phyloP scores from a whole-genome alignment of 2,797 vertebrate species.

The Mormyrus hasselquistii region DNA sequence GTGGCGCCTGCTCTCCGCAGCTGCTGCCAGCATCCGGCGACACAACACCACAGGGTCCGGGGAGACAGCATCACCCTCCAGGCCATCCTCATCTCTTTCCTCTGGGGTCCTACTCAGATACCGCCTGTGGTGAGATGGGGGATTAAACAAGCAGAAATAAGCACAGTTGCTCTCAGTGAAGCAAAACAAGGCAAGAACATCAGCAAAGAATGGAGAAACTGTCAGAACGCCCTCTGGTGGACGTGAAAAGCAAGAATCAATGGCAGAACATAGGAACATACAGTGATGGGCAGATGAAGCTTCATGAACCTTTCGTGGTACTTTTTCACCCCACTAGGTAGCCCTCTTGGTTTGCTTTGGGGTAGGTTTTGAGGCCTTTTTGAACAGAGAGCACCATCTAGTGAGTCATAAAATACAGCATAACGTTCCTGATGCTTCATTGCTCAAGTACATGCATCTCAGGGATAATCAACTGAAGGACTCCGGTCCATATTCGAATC shows the following conservation, averaged over 20 bases:
- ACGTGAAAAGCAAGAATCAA: background rate
- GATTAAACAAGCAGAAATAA: background rate
- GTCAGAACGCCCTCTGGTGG: background rate
- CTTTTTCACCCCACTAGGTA: background rate
- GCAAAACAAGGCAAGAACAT: background rate
- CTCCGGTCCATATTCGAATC: background rate
- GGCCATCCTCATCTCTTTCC: constrained; percentile 50
- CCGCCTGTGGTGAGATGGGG: constrained; percentile 55
- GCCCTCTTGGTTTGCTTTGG: background rate
- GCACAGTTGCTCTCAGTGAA: background rate
- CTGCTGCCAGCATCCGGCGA: constrained; percentile 72
- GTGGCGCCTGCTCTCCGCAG: constrained; percentile 79
- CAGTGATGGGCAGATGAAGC: background rate
- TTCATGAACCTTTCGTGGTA: background rate
- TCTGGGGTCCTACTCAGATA: constrained; percentile 74
- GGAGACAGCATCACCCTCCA: constrained; percentile 53
- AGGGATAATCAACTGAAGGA: background rate
- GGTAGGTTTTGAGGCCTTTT: background rate
- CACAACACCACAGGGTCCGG: constrained; percentile 63
- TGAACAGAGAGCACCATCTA: background rate
- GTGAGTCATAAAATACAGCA: background rate
- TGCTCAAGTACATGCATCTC: background rate
- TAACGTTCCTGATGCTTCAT: background rate
- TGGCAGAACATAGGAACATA: background rate
- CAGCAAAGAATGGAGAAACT: background rate